Conservation (phyloP, 2,888 invertebrate species). For the Dyspetes luteomarginatus region DNA sequence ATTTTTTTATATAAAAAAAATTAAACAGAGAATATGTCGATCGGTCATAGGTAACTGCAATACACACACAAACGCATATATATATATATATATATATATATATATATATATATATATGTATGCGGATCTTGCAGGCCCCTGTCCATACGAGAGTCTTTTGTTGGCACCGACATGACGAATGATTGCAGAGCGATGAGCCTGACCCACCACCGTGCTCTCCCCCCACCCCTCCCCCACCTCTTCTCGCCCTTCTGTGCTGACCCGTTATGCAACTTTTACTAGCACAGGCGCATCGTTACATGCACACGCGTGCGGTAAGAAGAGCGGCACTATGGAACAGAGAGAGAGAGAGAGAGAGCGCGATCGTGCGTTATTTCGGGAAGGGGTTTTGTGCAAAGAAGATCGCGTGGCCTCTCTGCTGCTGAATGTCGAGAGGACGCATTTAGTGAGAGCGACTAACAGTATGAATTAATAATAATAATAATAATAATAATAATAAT, state of each 20-base stretch:
- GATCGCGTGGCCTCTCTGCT: constrained; percentile 28
- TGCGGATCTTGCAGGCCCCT: too few species aligned
- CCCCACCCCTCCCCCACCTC: too few species aligned
- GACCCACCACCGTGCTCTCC: not conserved
- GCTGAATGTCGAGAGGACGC: constrained; percentile 51
- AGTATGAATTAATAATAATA: constrained; percentile 14
- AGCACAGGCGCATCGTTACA: not conserved
- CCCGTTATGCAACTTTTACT: constrained; percentile 71
- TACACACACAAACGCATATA: too few species aligned
- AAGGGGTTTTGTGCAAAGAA: constrained; percentile 62
- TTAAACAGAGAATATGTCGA: too few species aligned
- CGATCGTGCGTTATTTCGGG: constrained; percentile 72
- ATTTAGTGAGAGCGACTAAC: too few species aligned
- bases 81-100: too few species aligned
- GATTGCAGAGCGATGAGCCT: not conserved
- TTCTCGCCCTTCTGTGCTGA: too few species aligned
- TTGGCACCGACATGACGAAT: too few species aligned
- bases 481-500: too few species aligned
- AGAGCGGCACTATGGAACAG: constrained; percentile 35
- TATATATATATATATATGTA: too few species aligned
- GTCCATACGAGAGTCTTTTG: not conserved
- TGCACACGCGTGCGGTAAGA: constrained; percentile 35
- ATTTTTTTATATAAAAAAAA: too few species aligned
- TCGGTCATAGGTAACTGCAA: too few species aligned
- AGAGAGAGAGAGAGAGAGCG: constrained; percentile 38